Percentiles rank a stretch among this genome's conserved stretches.
phyloP scores from a whole-genome alignment of 2,888 invertebrate genomes.

The Mystacides longicornis region DNA sequence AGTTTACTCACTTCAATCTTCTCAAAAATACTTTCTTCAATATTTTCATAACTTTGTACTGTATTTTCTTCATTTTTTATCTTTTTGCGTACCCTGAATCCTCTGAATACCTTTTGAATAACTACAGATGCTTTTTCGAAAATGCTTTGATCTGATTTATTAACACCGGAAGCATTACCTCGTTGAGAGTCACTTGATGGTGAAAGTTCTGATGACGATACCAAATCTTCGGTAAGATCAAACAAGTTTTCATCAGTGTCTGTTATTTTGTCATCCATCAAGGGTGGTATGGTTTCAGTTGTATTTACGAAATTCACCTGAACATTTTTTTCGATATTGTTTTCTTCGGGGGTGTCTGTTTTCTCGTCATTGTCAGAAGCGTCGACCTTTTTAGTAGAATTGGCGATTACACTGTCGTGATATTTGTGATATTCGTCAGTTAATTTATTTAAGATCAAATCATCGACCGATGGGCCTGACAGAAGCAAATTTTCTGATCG shows the following conservation, averaged over 20 bases:
- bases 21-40: slow-evolving; percentile 2
- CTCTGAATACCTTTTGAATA: slow-evolving; percentile 23
- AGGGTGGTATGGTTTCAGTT: not conserved
- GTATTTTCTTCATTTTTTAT: not conserved
- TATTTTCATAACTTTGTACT: not conserved
- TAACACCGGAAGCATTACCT: not conserved
- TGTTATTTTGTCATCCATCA: not conserved
- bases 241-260: not conserved
- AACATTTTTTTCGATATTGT: too few relatives aligned
- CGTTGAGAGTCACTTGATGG: too few relatives aligned
- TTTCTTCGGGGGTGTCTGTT: too few relatives aligned
- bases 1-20: slow-evolving; percentile 1
- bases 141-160: not conserved
- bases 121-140: slow-evolving; percentile 23
- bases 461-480: not conserved
- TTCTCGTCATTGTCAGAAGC: too few relatives aligned
- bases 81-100: slow-evolving; percentile 21
- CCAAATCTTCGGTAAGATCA: not conserved
- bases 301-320: too few relatives aligned
- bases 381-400: not conserved
- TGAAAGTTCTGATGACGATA: not conserved
- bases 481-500: not conserved
- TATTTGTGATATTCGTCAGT: not conserved
- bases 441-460: not conserved
- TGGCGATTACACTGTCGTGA: not conserved